Base-by-base conservation (phyloP, 2,888 invertebrate species). In the Mesorhabditis sp. region DNA sequence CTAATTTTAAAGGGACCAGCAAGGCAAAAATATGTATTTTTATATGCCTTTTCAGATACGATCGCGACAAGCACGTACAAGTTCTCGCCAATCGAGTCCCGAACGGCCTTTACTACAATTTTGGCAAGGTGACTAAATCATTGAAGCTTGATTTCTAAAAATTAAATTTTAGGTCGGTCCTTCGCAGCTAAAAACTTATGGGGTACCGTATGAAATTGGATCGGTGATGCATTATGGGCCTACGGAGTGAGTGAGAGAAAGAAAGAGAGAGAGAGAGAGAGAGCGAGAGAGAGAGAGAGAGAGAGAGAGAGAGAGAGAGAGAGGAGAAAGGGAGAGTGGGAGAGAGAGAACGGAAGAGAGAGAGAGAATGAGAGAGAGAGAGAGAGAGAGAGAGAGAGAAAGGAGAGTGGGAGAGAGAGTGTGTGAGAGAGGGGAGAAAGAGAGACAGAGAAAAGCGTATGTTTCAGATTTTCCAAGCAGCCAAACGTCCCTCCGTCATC, bases 201-300 rank as follows among this genome's bases (percentile, higher is more conserved):
- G 68, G 2, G 65, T 70, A 61, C 73, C 70, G 7, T 76, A 76
- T 62, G 76, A 76, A 45, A 72, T 76, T 61, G 76, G 76, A 69
- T 73, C 73, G 72, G 75, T 76, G 13, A 76, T 76, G 76, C 76
- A 76, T 64, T 76, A 76, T 61, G 62, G 71, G 43, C 76, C 76
- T 4, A 71, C 71, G 2, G 76, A 76, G 76, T 76, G 10, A 69
- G 69, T 65, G 4, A 28, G 28, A 28, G 28, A 28, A 28, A 28
- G 28, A 28, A 28, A 28, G 28, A 28, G 2, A 28, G 28, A 28
- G 2, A 28, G 1, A 28, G 2, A 28, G 28, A 28, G 2, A 28
- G 28, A 28, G 2, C 1, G 28, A 28, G 2, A 28, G 28, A 28
- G 2, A 28, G 28, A 28, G 2, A 28, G 28, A 28, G 2, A 28